Conservation (phyloP, 2,113 vertebrate species). For the Heterochromis multidens region DNA sequence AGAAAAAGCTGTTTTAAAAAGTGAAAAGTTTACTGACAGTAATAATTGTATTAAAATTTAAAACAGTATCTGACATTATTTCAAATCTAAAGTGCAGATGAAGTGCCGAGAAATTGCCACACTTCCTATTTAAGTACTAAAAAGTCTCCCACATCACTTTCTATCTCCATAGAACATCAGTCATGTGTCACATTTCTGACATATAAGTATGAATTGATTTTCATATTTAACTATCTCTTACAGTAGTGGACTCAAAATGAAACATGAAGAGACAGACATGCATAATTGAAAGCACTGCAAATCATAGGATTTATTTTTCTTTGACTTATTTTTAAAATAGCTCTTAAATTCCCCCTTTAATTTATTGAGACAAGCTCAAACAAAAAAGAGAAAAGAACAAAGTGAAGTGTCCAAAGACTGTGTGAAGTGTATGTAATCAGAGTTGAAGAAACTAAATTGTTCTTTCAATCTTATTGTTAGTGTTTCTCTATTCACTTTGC, state of each 20-base stretch:
- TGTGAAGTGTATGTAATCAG: background rate
- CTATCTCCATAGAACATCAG: background rate
- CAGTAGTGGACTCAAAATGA: background rate
- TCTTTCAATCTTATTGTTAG: background rate
- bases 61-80: background rate
- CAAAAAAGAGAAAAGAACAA: background rate
- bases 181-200: background rate
- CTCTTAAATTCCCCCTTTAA: background rate
- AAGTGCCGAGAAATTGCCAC: no score
- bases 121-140: background rate
- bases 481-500: background rate
- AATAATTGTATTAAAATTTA: background rate
- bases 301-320: background rate
- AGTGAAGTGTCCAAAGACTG: background rate
- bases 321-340: background rate
- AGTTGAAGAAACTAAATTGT: background rate
- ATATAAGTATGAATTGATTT: background rate
- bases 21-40: background rate
- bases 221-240: background rate
- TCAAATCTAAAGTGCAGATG: background rate
- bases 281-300: background rate
- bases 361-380: background rate
- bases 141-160: background rate
- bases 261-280: background rate
- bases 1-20: background rate